These are phyloP conservation scores for Melanotus villosus DNA, from an alignment of 2,888 invertebrate genomes.

Conservation along the genomic window DNA sequence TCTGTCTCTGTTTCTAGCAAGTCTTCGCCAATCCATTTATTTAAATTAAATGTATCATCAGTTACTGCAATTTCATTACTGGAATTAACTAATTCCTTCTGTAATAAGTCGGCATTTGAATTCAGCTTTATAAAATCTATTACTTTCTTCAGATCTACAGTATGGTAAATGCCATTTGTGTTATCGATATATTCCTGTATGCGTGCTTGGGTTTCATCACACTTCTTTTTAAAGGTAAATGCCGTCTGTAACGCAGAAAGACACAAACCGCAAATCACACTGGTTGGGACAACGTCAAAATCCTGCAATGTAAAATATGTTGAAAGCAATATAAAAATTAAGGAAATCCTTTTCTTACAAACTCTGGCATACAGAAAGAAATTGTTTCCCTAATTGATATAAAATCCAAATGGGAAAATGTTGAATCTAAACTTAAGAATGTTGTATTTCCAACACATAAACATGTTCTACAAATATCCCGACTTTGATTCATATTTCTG, in stretches of 20 bases:
- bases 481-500: slow-evolving; percentile 6
- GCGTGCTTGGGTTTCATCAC: neutral
- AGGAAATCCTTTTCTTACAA: slow-evolving; percentile 11
- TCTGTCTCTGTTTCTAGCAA: no score
- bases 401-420: neutral
- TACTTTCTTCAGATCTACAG: neutral
- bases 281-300: neutral
- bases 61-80: neutral
- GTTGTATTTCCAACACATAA: neutral
- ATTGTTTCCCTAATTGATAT: slow-evolving; percentile 4
- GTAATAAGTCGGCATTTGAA: neutral
- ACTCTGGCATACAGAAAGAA: neutral
- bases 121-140: neutral
- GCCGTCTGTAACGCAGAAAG: neutral
- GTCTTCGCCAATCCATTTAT: neutral
- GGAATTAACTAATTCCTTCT: neutral
- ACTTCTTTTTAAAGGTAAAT: neutral
- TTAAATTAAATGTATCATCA: neutral
- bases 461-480: slow-evolving; percentile 8
- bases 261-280: slow-evolving; percentile 3
- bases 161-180: neutral
- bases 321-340: neutral
- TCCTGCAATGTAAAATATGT: neutral
- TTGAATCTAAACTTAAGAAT: neutral
- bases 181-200: slow-evolving; percentile 1